Percentiles rank a stretch among this genome's conserved stretches.
These are phyloP conservation scores for Cossypha niveicapilla DNA, from an alignment of 2,797 vertebrate genomes.

Conservation along the genomic window DNA sequence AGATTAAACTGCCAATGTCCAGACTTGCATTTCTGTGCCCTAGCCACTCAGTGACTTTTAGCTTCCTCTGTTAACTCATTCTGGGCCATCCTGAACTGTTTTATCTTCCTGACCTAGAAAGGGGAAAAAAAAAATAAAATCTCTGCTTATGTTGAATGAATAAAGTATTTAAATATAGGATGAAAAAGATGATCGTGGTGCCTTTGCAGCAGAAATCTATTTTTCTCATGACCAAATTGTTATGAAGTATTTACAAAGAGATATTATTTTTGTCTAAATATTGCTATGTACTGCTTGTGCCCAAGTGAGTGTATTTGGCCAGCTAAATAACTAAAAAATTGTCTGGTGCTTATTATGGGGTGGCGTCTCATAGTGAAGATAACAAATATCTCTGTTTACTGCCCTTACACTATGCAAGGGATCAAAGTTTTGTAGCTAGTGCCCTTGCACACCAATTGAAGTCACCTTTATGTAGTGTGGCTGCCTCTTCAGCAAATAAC, in stretches of 20 bases:
- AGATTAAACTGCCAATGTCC: neutral
- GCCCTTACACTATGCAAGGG: accelerated
- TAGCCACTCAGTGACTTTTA: neutral
- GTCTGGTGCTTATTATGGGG: neutral
- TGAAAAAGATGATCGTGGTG: neutral
- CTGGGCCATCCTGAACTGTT: neutral
- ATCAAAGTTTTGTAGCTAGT: neutral
- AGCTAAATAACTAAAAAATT: neutral
- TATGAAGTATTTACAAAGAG: neutral
- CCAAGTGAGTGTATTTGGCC: neutral
- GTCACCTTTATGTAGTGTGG: neutral
- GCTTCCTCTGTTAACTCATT: neutral
- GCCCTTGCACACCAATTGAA: neutral
- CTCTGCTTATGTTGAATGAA: neutral
- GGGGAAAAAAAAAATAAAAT: too few species aligned
- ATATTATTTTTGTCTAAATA: neutral
- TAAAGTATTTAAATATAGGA: neutral
- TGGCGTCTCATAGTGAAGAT: neutral
- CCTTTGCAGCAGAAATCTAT: neutral
- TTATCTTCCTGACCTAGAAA: neutral
- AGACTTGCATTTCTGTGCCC: neutral
- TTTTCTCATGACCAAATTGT: neutral
- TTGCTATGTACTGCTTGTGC: neutral
- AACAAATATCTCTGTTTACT: neutral
- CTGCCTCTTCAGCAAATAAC: neutral